A percentile compares a stretch with the other conserved stretches of the same genome.
phyloP scores from a whole-genome alignment of 1,140 invertebrate genomes.

The Listronotus bonariensis region DNA sequence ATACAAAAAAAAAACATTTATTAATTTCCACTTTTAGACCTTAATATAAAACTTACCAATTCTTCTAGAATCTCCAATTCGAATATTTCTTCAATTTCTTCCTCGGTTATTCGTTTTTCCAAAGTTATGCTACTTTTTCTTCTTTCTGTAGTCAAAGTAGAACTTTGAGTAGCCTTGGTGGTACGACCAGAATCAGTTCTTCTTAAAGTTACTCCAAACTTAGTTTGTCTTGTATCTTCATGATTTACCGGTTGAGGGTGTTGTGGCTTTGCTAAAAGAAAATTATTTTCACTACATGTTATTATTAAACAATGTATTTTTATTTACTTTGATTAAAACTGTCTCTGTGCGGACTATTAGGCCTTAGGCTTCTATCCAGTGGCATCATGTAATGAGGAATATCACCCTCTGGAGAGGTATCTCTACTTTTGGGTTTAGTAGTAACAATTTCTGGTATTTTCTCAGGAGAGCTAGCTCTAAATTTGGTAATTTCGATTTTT shows the following conservation, averaged over 20 bases:
- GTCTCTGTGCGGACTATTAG: slow-evolving; percentile 47
- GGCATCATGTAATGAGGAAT: slow-evolving; percentile 53
- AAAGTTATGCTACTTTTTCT: slow-evolving; percentile 47
- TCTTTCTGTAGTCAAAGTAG: slow-evolving; percentile 20
- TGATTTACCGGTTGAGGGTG: slow-evolving; percentile 16
- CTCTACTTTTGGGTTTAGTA: slow-evolving; percentile 14
- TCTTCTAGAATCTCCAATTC: slow-evolving; percentile 70
- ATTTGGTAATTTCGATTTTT: slow-evolving; percentile 26
- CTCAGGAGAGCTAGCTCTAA: slow-evolving; percentile 23
- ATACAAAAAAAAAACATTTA: slow-evolving; percentile 51
- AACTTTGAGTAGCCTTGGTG: slow-evolving; percentile 49
- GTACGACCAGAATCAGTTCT: slow-evolving; percentile 60
- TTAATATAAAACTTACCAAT: slow-evolving; percentile 60
- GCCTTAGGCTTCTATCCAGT: slow-evolving; percentile 47
- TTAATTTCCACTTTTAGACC: not conserved
- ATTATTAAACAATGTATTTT: too few relatives aligned
- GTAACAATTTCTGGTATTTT: slow-evolving; percentile 22
- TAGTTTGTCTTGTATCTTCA: slow-evolving; percentile 56
- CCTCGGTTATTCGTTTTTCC: slow-evolving; percentile 48
- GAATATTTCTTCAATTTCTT: slow-evolving; percentile 71
- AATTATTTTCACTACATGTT: not conserved
- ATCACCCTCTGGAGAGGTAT: slow-evolving; percentile 40
- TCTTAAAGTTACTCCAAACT: slow-evolving; percentile 67
- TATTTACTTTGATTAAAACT: slow-evolving; percentile 24
- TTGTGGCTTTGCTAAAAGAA: not conserved